phyloP scores from a whole-genome alignment of 1,140 invertebrate genomes.

The Pseudomyrmex concolor region DNA sequence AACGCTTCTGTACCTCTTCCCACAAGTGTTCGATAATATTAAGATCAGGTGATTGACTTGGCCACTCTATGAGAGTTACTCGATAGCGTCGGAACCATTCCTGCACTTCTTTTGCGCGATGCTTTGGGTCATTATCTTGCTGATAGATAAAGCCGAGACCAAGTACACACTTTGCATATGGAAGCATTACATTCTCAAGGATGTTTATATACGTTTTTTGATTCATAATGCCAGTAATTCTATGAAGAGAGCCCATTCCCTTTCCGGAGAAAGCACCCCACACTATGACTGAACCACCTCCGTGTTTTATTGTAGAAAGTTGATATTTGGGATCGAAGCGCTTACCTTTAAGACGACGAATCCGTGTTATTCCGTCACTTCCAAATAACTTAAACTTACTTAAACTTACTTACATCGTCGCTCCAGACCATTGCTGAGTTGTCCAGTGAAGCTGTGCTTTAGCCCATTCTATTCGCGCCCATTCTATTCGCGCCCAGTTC shows the following conservation, averaged over 20 bases:
- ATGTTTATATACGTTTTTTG: not conserved
- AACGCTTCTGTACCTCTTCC: not conserved
- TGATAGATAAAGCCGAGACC: constrained; percentile 7
- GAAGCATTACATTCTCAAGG: not conserved
- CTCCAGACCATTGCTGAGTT: not conserved
- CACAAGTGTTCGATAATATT: constrained; percentile 6
- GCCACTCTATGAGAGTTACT: not conserved
- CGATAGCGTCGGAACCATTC: not conserved
- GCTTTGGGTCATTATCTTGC: constrained; percentile 8
- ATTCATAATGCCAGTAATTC: not conserved
- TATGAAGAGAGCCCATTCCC: not conserved
- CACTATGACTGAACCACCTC: not conserved
- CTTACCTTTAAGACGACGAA: not conserved
- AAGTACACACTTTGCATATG: not conserved
- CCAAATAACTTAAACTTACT: not conserved
- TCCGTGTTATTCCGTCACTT: not conserved
- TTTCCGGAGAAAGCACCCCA: not conserved
- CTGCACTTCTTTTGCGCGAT: not conserved
- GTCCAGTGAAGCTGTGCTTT: not conserved
- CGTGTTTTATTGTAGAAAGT: constrained; percentile 2
- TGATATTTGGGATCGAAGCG: not conserved
- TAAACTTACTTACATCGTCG: not conserved
- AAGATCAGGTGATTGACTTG: constrained; percentile 1
- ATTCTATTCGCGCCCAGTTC: no score
- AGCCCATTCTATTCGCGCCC: not conserved